A percentile compares a stretch with the other conserved stretches of the same genome.
Evolutionary conservation across 2,113 vertebrate genomes (phyloP).

Genomic region (Hassar affinis): DNA sequence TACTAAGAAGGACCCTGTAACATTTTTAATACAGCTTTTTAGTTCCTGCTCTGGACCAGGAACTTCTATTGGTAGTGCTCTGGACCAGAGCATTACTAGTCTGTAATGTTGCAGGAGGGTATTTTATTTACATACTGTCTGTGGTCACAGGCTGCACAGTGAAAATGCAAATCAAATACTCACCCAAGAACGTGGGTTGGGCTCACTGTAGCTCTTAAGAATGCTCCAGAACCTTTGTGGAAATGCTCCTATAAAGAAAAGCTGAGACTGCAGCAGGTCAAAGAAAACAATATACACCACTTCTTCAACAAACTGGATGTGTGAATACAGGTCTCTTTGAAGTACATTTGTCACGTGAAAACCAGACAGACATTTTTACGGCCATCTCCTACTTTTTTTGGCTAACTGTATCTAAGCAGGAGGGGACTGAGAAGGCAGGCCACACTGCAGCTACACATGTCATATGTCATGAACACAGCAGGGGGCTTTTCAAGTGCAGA

Average conservation of each 20-base stretch:
- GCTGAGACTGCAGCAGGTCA: background rate
- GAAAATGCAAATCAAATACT: background rate
- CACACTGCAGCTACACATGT: constrained; percentile 23
- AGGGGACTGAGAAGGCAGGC: constrained; percentile 24
- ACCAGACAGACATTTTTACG: constrained; percentile 6
- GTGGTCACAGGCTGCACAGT: background rate
- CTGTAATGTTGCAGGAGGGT: background rate
- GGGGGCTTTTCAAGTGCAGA: constrained; percentile 43
- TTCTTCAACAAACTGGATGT: background rate
- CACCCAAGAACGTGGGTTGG: background rate
- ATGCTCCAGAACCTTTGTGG: background rate
- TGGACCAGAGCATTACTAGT: too few species aligned
- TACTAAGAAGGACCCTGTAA: too few species aligned
- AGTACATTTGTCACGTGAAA: constrained; percentile 27
- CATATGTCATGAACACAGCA: constrained; percentile 35
- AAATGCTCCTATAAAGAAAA: background rate
- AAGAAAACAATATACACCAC: background rate
- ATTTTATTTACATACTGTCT: background rate
- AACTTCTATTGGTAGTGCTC: too few species aligned
- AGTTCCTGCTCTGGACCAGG: background rate
- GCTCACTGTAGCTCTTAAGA: background rate
- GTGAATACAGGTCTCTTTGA: background rate
- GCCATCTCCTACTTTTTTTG: constrained; percentile 5
- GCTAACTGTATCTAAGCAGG: constrained; percentile 31
- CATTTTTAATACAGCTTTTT: background rate